Percentiles rank a stretch among this genome's conserved stretches.
Evolutionary conservation across 2,113 vertebrate species (phyloP).

Genomic region (Ia io): DNA sequence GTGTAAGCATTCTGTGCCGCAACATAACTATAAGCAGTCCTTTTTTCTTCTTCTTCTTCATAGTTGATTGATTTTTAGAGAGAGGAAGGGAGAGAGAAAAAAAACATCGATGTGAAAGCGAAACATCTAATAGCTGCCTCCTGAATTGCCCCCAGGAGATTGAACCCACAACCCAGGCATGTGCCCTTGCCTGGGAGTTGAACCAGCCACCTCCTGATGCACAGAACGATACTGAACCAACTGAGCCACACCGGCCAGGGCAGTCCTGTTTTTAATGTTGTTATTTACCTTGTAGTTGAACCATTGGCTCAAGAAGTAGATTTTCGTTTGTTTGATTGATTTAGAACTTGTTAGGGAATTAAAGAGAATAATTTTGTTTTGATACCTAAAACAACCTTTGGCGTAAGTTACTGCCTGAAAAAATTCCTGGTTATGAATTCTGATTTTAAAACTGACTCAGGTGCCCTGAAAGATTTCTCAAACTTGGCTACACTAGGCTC

Average conservation of each 20-base stretch:
- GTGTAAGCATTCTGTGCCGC: not conserved
- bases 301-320: not conserved
- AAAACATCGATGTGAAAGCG: not conserved
- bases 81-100: not conserved
- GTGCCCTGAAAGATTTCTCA: not conserved
- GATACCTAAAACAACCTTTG: slow-evolving; percentile 31
- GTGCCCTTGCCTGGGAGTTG: too few relatives aligned
- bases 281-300: not conserved
- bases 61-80: not conserved
- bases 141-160: too few relatives aligned
- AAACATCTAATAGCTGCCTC: too few relatives aligned
- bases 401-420: not conserved
- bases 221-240: too few relatives aligned
- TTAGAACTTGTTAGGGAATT: slow-evolving; percentile 16
- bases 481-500: not conserved
- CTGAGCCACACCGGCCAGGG: not conserved
- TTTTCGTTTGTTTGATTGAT: not conserved
- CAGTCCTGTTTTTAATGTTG: not conserved
- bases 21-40: not conserved
- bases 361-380: not conserved
- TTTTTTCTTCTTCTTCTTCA: not conserved
- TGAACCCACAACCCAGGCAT: too few relatives aligned
- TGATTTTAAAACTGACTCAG: not conserved
- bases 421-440: slow-evolving; percentile 11
- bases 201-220: too few relatives aligned